These are phyloP conservation scores for Steromphala cineraria DNA, from an alignment of 2,888 invertebrate species.

Conservation along the genomic window DNA sequence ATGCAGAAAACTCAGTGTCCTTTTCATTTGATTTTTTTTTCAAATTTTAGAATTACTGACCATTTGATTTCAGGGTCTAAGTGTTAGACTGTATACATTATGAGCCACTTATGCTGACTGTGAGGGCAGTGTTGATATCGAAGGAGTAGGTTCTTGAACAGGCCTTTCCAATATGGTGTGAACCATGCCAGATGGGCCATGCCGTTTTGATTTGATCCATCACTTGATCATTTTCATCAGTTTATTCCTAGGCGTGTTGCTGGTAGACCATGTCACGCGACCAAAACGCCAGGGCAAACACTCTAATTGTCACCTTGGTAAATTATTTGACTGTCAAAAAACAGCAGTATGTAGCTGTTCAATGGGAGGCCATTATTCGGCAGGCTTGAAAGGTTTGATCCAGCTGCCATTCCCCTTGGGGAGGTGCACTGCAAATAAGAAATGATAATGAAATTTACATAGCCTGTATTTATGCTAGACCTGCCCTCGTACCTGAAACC, in stretches of 20 bases:
- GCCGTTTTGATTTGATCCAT: neutral
- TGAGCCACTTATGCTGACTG: no score
- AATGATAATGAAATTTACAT: neutral
- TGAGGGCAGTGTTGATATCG: no score
- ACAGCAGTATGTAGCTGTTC: neutral
- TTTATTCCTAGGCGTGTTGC: neutral
- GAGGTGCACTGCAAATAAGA: neutral
- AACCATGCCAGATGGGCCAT: neutral
- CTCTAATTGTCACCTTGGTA: neutral
- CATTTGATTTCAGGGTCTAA: no score
- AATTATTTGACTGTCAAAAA: constrained; percentile 8
- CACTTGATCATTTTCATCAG: neutral
- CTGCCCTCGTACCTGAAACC: neutral
- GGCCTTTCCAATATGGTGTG: neutral
- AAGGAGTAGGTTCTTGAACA: no score
- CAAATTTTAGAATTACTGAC: no score
- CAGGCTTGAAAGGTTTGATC: neutral
- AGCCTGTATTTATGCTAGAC: neutral
- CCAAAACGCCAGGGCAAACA: neutral
- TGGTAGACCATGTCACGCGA: neutral
- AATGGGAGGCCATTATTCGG: neutral
- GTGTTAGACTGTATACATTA: no score
- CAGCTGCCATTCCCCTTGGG: neutral
- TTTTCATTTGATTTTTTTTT: no score
- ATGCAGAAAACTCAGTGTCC: no score